Evolutionary conservation across 2,113 vertebrate species (phyloP), one percentile per base, ranked within the genome.

Genomic region (Spheniscus mendiculus): DNA sequence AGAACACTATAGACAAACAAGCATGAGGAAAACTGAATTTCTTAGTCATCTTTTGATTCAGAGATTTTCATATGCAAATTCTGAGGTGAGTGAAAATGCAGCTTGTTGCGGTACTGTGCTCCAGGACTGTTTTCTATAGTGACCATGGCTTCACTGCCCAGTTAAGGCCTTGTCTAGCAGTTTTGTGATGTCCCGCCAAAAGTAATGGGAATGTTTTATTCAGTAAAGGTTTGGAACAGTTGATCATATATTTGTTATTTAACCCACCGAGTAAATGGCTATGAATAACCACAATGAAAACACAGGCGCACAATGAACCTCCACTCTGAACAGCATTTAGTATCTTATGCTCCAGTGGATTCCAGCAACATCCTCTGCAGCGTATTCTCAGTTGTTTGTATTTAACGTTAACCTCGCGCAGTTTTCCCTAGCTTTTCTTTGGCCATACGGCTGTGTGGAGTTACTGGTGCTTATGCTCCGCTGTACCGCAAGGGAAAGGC

Each of bases 401-500:
- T 8, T 30, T 8, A 7, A 7, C 4, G 21, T 3, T 14, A 26
- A 1, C 47, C 12, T 3, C 0, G 15, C 17, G 15, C 1, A 36
- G 34, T 49, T 34, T 18, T 38, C 40, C 36, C 26, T 0, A 36
- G 15, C 34, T 76, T 22, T 36, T 7, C 10, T 23, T 11, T 1
- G 65, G 20, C 36, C 45, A 1, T 5, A 2, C 0, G 5, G 23
- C 65, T 15, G 29, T 0, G 22, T 4, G 23, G 4, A 19, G 27
- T 0, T 19, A 30, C 2, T 0, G 13, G 6, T 1, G 40, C 44
- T 25, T 8, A 5, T 2, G 15, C 23, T 1, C 4, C 8, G 12
- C 20, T 1, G 36, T 4, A 2, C 6, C 1, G 1, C 7, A 6
- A 11, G 8, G 9, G 7, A 26, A 25, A 66, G 30, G 27, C 58